Conservation (phyloP, 2,797 vertebrate genomes). For the Anabacerthia variegaticeps region DNA sequence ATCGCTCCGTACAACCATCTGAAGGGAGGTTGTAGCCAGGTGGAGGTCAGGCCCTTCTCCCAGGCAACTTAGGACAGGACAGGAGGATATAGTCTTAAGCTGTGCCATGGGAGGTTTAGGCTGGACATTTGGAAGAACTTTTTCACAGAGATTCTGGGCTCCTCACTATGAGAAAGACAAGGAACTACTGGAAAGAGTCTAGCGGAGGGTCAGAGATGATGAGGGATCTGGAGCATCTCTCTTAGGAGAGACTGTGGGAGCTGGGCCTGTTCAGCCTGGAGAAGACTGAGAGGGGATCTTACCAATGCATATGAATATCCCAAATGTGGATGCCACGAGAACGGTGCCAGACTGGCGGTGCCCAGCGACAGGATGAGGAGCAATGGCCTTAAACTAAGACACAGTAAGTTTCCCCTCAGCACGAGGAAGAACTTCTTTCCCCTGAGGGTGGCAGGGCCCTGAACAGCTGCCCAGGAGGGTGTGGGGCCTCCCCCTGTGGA, state of each 20-base stretch:
- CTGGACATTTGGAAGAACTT: not conserved
- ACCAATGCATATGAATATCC: rapidly evolving
- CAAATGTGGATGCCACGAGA: too few relatives aligned
- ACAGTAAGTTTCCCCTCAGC: not conserved
- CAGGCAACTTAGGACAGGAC: not conserved
- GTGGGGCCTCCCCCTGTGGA: rapidly evolving
- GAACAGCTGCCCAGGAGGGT: rapidly evolving
- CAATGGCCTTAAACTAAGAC: not conserved
- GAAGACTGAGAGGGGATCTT: not conserved
- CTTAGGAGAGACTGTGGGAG: rapidly evolving
- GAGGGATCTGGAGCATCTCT: rapidly evolving
- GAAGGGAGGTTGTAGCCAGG: not conserved
- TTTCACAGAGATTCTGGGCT: not conserved
- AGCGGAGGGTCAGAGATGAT: not conserved
- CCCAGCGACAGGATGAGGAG: rapidly evolving
- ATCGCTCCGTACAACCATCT: not conserved
- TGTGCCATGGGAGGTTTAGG: not conserved
- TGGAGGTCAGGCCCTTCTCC: not conserved
- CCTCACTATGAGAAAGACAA: not conserved
- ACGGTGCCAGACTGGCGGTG: not conserved
- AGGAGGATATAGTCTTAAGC: not conserved
- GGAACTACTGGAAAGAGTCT: too few relatives aligned
- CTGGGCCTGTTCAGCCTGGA: not conserved
- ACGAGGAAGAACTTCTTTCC: not conserved
- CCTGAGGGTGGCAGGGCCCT: rapidly evolving